Percentiles rank a stretch among this genome's conserved stretches.
Conservation (phyloP, 2,888 invertebrate genomes). For the Apotomis turbidana region DNA sequence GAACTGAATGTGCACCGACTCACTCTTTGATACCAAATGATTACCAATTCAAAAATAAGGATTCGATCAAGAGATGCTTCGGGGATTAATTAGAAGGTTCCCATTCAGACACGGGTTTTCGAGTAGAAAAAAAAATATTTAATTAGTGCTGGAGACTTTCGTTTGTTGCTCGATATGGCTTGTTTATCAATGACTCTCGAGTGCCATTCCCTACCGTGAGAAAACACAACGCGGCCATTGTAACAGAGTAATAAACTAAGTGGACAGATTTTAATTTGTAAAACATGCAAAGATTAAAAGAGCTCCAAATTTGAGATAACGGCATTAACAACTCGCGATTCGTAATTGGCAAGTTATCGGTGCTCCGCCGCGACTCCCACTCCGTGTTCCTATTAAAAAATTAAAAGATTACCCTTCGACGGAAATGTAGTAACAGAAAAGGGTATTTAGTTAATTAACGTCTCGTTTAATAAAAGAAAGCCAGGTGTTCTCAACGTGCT, state of each 20-base stretch:
- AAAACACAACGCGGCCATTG: constrained; percentile 40
- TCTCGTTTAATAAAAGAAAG: neutral
- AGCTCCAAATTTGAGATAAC: constrained; percentile 1
- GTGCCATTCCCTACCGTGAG: constrained; percentile 42
- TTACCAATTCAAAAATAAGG: constrained; percentile 77
- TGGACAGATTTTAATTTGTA: constrained; percentile 28
- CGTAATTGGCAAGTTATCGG: constrained; percentile 18
- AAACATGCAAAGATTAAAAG: constrained; percentile 29
- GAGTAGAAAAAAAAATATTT: constrained; percentile 53
- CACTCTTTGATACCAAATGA: constrained; percentile 76
- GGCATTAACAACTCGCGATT: constrained; percentile 6
- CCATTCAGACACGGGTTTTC: constrained; percentile 49
- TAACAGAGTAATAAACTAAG: constrained; percentile 40
- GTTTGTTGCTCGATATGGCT: constrained; percentile 45
- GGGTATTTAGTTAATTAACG: constrained; percentile 4
- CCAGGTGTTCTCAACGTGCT: neutral
- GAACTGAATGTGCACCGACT: constrained; percentile 55
- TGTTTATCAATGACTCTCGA: constrained; percentile 46
- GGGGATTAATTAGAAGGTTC: constrained; percentile 72
- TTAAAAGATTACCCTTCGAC: constrained; percentile 11
- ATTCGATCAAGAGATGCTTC: constrained; percentile 61
- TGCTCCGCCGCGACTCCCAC: neutral
- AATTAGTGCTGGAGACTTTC: constrained; percentile 52
- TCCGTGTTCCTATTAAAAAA: constrained; percentile 3
- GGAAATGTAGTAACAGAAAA: constrained; percentile 18